Evolutionary conservation across 2,797 vertebrate species (phyloP).

Genomic region (Carduelis carduelis): DNA sequence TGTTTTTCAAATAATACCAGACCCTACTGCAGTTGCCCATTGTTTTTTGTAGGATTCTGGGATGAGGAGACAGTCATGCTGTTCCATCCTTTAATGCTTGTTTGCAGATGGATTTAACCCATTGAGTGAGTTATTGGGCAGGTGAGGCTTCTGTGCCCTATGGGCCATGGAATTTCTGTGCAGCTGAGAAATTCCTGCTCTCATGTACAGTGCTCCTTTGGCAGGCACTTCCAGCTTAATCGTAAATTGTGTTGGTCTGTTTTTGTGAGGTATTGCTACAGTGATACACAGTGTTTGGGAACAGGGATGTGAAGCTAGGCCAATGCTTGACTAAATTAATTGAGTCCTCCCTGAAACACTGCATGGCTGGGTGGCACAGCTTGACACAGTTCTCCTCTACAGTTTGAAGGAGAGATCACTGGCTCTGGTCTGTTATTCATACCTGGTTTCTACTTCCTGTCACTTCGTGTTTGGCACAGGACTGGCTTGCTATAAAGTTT

Average conservation of each 20-base stretch:
- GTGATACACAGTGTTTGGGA: rapidly evolving
- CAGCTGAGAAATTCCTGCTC: neutral
- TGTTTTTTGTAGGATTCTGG: neutral
- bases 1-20: neutral
- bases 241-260: neutral
- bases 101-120: neutral
- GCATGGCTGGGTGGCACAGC: neutral
- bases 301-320: neutral
- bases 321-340: neutral
- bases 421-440: neutral
- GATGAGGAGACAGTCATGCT: neutral
- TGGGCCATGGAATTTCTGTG: neutral
- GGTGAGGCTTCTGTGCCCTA: neutral
- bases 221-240: neutral
- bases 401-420: neutral
- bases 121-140: neutral
- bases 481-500: neutral
- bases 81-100: neutral
- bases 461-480: neutral
- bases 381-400: neutral
- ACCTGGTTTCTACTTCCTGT: neutral
- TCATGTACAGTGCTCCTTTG: neutral
- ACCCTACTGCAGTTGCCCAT: neutral
- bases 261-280: neutral
- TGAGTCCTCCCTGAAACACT: neutral